A percentile compares a stretch with the other conserved stretches of the same genome.
These are phyloP conservation scores for Vidua chalybeata DNA, from an alignment of 2,113 vertebrate species.

Conservation along the genomic window DNA sequence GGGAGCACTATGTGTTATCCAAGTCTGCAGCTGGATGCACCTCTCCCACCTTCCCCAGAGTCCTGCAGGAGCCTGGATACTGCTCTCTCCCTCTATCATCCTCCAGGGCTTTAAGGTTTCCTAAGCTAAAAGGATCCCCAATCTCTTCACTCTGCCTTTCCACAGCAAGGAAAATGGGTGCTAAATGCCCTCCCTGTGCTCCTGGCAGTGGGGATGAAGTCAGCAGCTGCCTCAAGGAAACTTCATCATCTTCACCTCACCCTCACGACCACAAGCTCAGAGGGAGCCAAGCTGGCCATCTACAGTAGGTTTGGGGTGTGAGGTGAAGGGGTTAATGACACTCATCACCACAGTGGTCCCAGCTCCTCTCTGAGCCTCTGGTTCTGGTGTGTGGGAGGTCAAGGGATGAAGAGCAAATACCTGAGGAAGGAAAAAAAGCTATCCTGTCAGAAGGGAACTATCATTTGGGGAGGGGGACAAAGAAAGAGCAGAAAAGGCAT, in stretches of 20 bases:
- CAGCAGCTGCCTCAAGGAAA: neutral
- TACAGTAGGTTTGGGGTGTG: neutral
- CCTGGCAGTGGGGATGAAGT: neutral
- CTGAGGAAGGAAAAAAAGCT: neutral
- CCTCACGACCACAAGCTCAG: neutral
- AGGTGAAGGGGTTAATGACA: neutral
- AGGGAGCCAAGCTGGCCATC: neutral
- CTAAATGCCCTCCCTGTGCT: neutral
- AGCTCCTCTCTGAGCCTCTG: neutral
- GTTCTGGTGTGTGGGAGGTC: rapidly evolving
- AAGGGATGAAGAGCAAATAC: neutral
- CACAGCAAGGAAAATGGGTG: neutral
- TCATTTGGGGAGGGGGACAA: neutral
- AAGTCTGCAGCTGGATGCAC: neutral
- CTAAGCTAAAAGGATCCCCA: neutral
- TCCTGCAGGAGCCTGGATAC: neutral
- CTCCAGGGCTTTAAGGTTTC: neutral
- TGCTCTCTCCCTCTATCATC: neutral
- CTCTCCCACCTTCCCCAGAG: neutral
- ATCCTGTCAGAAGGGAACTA: neutral
- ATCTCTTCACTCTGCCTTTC: neutral
- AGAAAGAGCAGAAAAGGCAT: neutral
- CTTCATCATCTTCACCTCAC: neutral
- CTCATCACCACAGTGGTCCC: neutral
- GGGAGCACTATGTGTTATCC: neutral